phyloP scores from a whole-genome alignment of 2,888 invertebrate genomes.

The Leucania comma region DNA sequence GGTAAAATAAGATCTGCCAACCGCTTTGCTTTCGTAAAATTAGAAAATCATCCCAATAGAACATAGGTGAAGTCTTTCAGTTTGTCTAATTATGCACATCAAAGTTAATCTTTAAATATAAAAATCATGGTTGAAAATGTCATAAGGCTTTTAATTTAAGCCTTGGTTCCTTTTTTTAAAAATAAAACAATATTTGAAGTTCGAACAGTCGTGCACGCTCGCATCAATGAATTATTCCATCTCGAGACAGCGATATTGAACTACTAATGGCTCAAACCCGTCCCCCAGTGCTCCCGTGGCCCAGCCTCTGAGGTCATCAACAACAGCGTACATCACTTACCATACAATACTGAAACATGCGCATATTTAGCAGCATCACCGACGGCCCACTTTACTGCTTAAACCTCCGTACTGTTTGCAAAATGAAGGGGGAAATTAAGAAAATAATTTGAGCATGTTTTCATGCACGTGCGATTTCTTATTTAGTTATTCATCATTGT shows the following conservation, averaged over 20 bases:
- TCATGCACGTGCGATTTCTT: conserved; percentile 43
- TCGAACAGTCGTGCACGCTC: conserved; percentile 16
- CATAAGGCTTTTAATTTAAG: background rate
- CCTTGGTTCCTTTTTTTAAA: background rate
- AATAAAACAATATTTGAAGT: background rate
- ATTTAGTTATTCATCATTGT: conserved; percentile 46
- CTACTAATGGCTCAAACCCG: conserved; percentile 48
- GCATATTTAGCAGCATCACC: conserved; percentile 80
- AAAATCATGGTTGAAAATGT: no score
- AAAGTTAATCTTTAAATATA: no score
- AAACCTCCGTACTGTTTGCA: conserved; percentile 71
- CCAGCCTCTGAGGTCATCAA: conserved; percentile 78
- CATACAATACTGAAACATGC: conserved; percentile 77
- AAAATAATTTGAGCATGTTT: conserved; percentile 56
- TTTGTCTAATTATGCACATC: no score
- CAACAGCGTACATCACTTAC: conserved; percentile 76
- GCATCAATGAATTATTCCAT: conserved; percentile 51
- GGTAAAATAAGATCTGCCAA: no score
- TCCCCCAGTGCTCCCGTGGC: conserved; percentile 66
- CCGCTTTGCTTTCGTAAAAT: no score
- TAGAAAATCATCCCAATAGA: no score
- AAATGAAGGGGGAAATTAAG: conserved; percentile 75
- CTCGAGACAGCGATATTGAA: conserved; percentile 40
- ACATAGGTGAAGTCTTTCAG: no score
- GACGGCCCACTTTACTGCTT: conserved; percentile 67